Conservation (phyloP, 2,113 vertebrate genomes). For the Okapia johnstoni region DNA sequence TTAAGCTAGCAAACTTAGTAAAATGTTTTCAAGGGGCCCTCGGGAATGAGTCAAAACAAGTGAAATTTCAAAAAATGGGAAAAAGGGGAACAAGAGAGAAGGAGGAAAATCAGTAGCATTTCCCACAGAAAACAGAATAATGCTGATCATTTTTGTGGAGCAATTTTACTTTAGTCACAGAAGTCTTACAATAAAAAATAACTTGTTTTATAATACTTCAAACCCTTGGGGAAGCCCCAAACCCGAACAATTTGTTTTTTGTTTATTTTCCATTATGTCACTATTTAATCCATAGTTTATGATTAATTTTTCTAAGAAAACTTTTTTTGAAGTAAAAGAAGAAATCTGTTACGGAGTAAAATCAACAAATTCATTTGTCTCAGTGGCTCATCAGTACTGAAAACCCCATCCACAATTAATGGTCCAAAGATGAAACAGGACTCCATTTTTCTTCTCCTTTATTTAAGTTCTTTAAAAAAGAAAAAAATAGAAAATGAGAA, state of each 20-base stretch:
- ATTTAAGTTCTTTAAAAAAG: too few species aligned
- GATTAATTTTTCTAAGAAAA: conserved; percentile 67
- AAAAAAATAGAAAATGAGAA: too few species aligned
- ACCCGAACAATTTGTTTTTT: conserved; percentile 73
- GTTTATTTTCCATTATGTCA: conserved; percentile 72
- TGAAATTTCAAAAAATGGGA: background rate
- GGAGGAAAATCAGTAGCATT: background rate
- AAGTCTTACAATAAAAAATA: conserved; percentile 61
- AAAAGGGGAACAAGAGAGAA: background rate
- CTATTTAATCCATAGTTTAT: conserved; percentile 71
- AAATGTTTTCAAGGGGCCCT: background rate
- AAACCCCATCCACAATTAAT: conserved; percentile 56
- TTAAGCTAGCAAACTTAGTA: background rate
- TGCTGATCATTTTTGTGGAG: conserved; percentile 11
- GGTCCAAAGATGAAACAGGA: conserved; percentile 50
- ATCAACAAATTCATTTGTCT: conserved; percentile 61
- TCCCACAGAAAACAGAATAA: background rate
- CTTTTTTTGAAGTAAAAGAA: conserved; percentile 69
- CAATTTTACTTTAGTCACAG: conserved; percentile 51
- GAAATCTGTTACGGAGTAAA: conserved; percentile 41
- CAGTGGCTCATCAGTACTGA: conserved; percentile 41
- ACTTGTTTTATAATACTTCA: conserved; percentile 74
- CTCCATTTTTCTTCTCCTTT: conserved; percentile 36
- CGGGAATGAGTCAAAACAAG: background rate
- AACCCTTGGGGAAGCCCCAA: conserved; percentile 74